Base-by-base conservation (phyloP, 2,888 invertebrate species). In the Trachelus stipa region DNA sequence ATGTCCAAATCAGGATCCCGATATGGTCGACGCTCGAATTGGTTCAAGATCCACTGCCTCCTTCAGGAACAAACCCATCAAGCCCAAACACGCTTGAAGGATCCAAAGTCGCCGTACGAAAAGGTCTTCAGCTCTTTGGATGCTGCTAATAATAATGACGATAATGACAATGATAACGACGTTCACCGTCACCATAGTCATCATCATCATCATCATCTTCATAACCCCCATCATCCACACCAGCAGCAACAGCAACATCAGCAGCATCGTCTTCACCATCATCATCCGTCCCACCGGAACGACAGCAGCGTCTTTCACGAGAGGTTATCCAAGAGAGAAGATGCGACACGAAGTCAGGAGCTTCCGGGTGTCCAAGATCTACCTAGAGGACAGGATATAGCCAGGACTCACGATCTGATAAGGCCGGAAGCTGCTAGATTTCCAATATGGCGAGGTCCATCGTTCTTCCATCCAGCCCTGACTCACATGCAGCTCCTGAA, bases 41-140 rank as follows among this genome's bases (percentile, higher is more conserved):
- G 93, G 93, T 93, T 93, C 91, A 93, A 93, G 87, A 93, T 93
- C 83, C 93, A 93, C 87, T 93, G 93, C 84, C 91, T 94, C 9
- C 92, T 94, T 3, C 94, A 94, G 84, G 93, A 94, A 81, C 94
- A 92, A 71, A 87, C 90, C 15, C 91, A 91, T 68, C 90, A 90
- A 81, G 88, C 87, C 3, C 88, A 88, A 30, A 86, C 87, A 12
- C 87, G 89, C 1, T 81, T 88, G 11, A 90, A 90, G 78, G 89
- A 89, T n/a, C 86, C 88, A 0, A 90, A 88, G 73, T 84, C 85
- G 15, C 85, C 87, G 1, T 90, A 88, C 79, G 90, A 90, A 73
- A 90, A 90, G 77, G 87, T 88, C 4, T 87, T 88, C 76, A 87
- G 86, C n/a, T 87, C 89, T 12, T 76, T 90, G 77, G 90, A 90